Conservation (phyloP, 1,140 invertebrate species). For the Pseudachorutes palmiensis region DNA sequence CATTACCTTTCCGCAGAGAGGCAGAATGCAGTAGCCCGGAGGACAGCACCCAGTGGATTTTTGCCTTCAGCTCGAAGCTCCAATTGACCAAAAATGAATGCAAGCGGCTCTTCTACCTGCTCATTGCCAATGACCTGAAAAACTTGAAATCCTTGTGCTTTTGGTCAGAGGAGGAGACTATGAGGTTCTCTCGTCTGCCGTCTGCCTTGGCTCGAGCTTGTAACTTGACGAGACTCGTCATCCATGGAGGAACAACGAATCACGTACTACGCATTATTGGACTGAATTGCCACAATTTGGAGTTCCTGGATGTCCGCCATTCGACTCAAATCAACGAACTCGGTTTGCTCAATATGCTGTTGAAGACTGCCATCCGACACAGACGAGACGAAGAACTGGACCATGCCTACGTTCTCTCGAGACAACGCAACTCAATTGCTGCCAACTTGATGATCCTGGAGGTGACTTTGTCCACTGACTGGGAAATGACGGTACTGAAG, state of each 20-base stretch:
- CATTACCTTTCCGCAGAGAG: not conserved
- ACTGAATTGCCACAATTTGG: not conserved
- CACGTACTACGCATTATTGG: not conserved
- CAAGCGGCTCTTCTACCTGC: not conserved
- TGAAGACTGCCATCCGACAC: not conserved
- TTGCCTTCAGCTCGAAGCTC: not conserved
- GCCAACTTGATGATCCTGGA: not conserved
- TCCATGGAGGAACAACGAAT: not conserved
- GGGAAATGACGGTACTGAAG: not conserved
- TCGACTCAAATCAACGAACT: not conserved
- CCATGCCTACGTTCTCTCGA: not conserved
- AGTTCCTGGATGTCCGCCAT: not conserved
- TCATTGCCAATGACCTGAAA: not conserved
- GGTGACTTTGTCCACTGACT: not conserved
- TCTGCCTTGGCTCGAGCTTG: not conserved
- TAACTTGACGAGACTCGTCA: not conserved
- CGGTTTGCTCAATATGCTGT: not conserved
- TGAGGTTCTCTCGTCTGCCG: not conserved
- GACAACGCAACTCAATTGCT: not conserved
- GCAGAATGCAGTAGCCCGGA: not conserved
- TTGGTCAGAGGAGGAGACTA: not conserved
- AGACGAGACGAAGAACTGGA: not conserved
- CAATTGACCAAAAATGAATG: not conserved
- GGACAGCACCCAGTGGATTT: not conserved
- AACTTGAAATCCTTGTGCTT: not conserved